Conservation (phyloP, 2,797 vertebrate species). For the Prunella strophiata region DNA sequence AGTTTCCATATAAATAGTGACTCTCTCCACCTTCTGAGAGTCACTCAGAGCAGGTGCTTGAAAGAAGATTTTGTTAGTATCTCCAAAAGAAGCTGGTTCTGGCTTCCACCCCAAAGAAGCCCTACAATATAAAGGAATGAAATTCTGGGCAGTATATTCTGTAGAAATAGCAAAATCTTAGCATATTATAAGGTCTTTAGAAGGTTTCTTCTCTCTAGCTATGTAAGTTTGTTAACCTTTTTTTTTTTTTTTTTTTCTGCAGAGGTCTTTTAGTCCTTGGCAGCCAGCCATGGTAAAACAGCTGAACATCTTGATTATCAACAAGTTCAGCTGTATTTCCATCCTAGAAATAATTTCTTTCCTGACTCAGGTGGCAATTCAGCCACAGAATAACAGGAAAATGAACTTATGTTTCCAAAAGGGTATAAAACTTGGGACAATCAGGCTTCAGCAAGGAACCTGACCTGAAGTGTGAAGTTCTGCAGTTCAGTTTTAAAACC, state of each 20-base stretch:
- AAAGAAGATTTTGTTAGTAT: background rate
- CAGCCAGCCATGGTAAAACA: conserved; percentile 18
- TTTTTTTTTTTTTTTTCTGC: background rate
- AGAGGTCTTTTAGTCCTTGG: conserved; percentile 9
- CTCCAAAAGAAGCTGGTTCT: background rate
- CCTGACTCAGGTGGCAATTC: conserved; percentile 18
- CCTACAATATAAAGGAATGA: background rate
- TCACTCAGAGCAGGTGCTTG: background rate
- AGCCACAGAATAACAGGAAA: conserved; percentile 44
- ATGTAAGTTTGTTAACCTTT: background rate
- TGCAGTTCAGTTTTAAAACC: background rate
- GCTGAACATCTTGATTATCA: conserved; percentile 49
- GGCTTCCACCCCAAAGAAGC: background rate
- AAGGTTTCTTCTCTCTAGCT: background rate
- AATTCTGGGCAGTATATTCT: background rate
- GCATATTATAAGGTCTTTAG: background rate
- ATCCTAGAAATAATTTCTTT: conserved; percentile 50
- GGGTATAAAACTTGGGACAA: background rate
- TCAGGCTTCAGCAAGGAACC: background rate
- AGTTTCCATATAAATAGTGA: no score
- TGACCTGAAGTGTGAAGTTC: background rate
- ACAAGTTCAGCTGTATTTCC: conserved; percentile 46
- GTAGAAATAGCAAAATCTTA: background rate
- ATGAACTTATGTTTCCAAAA: conserved; percentile 9
- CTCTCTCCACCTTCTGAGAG: no score